Conservation (phyloP, 2,113 vertebrate species). For the Tetrao urogallus region DNA sequence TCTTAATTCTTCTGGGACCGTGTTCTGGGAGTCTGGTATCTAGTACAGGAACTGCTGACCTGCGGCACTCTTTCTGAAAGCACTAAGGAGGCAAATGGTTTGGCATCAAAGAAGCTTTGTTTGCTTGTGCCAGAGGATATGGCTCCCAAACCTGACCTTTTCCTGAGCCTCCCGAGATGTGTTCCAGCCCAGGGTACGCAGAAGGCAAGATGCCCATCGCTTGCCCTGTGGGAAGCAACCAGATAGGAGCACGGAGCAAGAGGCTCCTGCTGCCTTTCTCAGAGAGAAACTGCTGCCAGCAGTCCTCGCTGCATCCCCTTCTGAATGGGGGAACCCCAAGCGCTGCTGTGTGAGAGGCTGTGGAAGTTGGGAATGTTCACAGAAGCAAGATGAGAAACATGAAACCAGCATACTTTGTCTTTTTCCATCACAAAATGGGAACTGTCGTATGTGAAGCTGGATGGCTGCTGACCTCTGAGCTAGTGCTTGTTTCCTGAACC, state of each 20-base stretch:
- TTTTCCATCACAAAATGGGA: background rate
- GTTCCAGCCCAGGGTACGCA: background rate
- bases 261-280: rapidly evolving
- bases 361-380: background rate
- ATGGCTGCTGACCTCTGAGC: background rate
- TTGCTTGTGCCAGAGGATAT: background rate
- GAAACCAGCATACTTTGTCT: background rate
- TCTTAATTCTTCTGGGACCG: background rate
- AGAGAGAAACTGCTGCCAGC: background rate
- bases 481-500: background rate
- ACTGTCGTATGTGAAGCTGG: background rate
- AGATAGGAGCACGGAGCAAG: too few relatives aligned
- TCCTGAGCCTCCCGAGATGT: rapidly evolving
- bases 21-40: background rate
- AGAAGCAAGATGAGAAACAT: background rate
- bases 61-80: background rate
- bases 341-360: rapidly evolving
- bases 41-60: background rate
- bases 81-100: background rate
- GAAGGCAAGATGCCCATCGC: rapidly evolving
- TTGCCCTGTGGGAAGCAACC: background rate
- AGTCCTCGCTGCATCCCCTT: background rate
- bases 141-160: background rate
- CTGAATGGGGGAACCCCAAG: background rate
- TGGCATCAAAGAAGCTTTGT: background rate